Evolutionary conservation across 1,140 invertebrate species (phyloP).

Genomic region (Aphaenogaster floridana): DNA sequence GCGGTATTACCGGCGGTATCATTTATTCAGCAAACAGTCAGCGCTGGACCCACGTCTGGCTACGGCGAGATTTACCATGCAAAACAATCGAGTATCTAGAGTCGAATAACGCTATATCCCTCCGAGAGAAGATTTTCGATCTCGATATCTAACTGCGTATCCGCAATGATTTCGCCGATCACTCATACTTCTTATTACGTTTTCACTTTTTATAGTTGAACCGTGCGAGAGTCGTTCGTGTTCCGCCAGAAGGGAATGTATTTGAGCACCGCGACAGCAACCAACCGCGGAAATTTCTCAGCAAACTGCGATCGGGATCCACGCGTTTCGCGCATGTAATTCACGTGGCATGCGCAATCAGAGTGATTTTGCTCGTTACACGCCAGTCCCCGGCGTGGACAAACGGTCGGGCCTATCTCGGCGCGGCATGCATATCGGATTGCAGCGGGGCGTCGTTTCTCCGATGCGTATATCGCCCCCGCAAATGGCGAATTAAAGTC

Average conservation of each 20-base stretch:
- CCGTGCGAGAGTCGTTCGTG: neutral
- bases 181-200: neutral
- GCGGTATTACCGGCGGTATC: constrained; percentile 70
- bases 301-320: neutral
- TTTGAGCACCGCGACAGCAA: neutral
- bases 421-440: constrained; percentile 35
- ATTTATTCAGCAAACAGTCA: constrained; percentile 74
- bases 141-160: neutral
- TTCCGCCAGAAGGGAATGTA: neutral
- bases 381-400: constrained; percentile 11
- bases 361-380: constrained; percentile 46
- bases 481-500: constrained; percentile 55
- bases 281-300: constrained; percentile 4
- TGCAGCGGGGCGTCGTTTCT: constrained; percentile 21
- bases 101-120: neutral
- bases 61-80: constrained; percentile 36
- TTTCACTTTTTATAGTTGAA: neutral
- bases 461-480: constrained; percentile 38
- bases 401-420: constrained; percentile 26
- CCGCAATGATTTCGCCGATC: neutral
- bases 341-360: constrained; percentile 30
- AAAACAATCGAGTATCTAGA: constrained; percentile 30
- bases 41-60: constrained; percentile 26
- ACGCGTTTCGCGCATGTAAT: constrained; percentile 18
- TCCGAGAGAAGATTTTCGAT: constrained; percentile 20